Conservation (phyloP, 2,113 vertebrate genomes). For the Callionymus lyra region DNA sequence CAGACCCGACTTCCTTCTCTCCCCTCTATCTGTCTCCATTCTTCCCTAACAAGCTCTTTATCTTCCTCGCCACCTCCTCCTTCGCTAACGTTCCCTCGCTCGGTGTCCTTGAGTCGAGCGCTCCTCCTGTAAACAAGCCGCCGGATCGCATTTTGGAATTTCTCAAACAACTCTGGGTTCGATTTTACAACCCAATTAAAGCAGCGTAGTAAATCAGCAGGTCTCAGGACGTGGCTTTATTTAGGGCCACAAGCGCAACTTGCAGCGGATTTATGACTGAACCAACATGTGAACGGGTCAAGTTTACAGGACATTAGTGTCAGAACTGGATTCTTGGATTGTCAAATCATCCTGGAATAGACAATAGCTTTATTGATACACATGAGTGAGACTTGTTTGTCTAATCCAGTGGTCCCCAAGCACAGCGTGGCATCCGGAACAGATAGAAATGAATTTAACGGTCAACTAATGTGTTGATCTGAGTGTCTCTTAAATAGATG, state of each 20-base stretch:
- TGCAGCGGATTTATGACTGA: slow-evolving; percentile 36
- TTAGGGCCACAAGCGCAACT: slow-evolving; percentile 9
- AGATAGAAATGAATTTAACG: too few relatives aligned
- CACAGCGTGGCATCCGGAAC: too few relatives aligned
- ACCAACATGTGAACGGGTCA: slow-evolving; percentile 36
- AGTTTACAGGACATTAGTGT: slow-evolving; percentile 10
- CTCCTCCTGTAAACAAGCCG: slow-evolving; percentile 60
- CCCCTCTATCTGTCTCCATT: slow-evolving; percentile 35
- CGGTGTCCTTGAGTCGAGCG: slow-evolving; percentile 60
- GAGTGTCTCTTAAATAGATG: too few relatives aligned
- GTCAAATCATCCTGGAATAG: too few relatives aligned
- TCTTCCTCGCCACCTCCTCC: slow-evolving; percentile 43
- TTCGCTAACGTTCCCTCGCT: slow-evolving; percentile 16
- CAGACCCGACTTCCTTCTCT: slow-evolving; percentile 25
- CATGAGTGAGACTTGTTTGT: too few relatives aligned
- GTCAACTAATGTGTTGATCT: too few relatives aligned
- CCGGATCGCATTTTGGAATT: slow-evolving; percentile 63
- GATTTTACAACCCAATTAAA: slow-evolving; percentile 75
- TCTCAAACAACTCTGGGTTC: slow-evolving; percentile 66
- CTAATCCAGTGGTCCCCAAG: too few relatives aligned
- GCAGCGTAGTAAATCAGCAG: slow-evolving; percentile 57
- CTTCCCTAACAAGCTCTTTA: slow-evolving; percentile 46
- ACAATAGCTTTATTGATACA: too few relatives aligned
- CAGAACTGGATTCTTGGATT: too few relatives aligned
- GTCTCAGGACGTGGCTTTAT: slow-evolving; percentile 3